Percentiles rank a stretch among this genome's conserved stretches.
Conservation (phyloP, 2,113 vertebrate genomes). For the Bagarius yarrelli region DNA sequence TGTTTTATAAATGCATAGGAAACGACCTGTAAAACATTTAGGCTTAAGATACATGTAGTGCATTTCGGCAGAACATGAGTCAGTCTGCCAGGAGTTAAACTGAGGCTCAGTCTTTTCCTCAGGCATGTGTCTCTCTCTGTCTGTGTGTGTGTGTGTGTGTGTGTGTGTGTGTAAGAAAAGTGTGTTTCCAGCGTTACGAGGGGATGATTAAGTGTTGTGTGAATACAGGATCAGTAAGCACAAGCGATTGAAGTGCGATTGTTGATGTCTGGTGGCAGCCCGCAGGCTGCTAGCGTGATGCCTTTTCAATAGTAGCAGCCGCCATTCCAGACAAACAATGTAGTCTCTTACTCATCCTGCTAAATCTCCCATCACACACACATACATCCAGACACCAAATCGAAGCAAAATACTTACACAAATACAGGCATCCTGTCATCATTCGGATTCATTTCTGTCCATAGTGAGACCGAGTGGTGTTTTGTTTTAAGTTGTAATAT, state of each 20-base stretch:
- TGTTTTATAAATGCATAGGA: constrained; percentile 6
- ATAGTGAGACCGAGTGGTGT: constrained; percentile 13
- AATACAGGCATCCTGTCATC: constrained; percentile 27
- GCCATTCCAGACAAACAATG: constrained; percentile 49
- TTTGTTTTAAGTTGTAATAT: constrained; percentile 43
- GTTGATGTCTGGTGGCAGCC: constrained; percentile 52
- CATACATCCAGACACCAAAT: constrained; percentile 24
- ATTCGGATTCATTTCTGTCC: constrained; percentile 20
- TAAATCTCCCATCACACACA: constrained; percentile 44
- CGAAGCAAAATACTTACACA: constrained; percentile 26
- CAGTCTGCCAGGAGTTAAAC: constrained; percentile 44
- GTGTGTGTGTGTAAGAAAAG: constrained; percentile 25
- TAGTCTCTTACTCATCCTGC: constrained; percentile 46
- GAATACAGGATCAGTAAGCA: constrained; percentile 51
- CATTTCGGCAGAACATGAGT: constrained; percentile 48
- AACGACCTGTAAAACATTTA: constrained; percentile 42
- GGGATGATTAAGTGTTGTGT: constrained; percentile 50
- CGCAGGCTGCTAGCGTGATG: constrained; percentile 46
- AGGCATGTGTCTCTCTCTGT: constrained; percentile 21
- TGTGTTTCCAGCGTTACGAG: constrained; percentile 45
- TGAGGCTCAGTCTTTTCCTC: constrained; percentile 45
- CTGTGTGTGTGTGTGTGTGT: not conserved
- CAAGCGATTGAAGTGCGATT: constrained; percentile 55
- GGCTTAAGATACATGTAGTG: constrained; percentile 48
- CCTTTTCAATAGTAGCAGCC: constrained; percentile 46